phyloP scores from a whole-genome alignment of 2,888 invertebrate species.

The Drosophila cognata region DNA sequence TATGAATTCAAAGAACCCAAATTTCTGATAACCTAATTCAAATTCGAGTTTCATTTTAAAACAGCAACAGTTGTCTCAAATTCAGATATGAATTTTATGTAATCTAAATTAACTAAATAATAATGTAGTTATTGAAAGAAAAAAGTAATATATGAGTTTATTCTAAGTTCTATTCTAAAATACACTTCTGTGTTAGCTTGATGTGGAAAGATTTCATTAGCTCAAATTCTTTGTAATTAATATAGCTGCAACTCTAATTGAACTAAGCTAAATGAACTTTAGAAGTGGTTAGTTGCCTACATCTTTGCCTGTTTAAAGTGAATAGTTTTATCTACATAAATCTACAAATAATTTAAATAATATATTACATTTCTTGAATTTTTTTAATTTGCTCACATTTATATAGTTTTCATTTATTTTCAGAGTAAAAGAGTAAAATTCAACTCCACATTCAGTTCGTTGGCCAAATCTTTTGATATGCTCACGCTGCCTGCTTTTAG shows the following conservation, averaged over 20 bases:
- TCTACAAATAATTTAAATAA: neutral
- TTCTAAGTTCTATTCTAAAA: neutral
- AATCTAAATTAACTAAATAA: neutral
- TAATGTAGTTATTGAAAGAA: neutral
- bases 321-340: neutral
- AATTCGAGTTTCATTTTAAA: neutral
- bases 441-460: conserved; percentile 33
- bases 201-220: neutral
- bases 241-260: neutral
- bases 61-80: neutral
- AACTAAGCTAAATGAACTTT: neutral
- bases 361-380: neutral
- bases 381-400: neutral
- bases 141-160: neutral
- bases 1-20: conserved; percentile 9
- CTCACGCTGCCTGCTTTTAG: neutral
- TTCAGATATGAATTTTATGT: neutral
- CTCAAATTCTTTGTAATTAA: neutral
- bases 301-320: conserved; percentile 25
- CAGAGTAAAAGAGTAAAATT: neutral
- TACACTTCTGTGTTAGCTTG: neutral
- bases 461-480: conserved; percentile 54
- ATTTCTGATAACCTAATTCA: neutral
- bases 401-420: neutral
- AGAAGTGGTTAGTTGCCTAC: conserved; percentile 40